Percentiles rank a stretch among this genome's conserved stretches.
Evolutionary conservation across 1,140 invertebrate genomes (phyloP).

Genomic region (Drosophila nigrodunni): DNA sequence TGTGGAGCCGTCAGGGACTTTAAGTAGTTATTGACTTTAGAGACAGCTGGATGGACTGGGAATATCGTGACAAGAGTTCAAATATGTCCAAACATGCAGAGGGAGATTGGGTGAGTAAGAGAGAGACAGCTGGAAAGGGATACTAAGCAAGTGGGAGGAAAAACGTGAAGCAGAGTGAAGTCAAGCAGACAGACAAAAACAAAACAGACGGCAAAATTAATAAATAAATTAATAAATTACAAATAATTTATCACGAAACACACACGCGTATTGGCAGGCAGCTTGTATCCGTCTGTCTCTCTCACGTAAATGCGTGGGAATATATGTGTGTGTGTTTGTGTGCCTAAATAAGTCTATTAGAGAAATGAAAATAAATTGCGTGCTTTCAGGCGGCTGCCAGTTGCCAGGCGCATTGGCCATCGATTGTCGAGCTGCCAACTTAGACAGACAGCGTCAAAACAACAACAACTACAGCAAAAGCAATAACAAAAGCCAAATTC

Average conservation of each 20-base stretch:
- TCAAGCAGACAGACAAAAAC: conserved; percentile 23
- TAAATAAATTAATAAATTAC: conserved; percentile 80
- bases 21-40: conserved; percentile 10
- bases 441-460: conserved; percentile 65
- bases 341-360: conserved; percentile 81
- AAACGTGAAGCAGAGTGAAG: neutral
- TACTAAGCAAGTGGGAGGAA: too few species aligned
- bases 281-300: neutral
- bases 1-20: neutral
- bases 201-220: conserved; percentile 54
- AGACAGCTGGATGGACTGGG: conserved; percentile 3
- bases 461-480: conserved; percentile 35
- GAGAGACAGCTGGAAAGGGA: too few species aligned
- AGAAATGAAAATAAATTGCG: conserved; percentile 83
- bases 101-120: neutral
- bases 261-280: conserved; percentile 44
- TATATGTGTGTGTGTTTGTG: conserved; percentile 10
- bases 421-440: conserved; percentile 76
- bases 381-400: conserved; percentile 73
- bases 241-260: conserved; percentile 72
- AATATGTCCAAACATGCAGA: conserved; percentile 19
- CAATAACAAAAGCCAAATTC: conserved; percentile 74
- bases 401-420: conserved; percentile 45
- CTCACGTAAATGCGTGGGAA: neutral
- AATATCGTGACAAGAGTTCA: conserved; percentile 13